Base-by-base conservation (phyloP, 2,113 vertebrate genomes). In the Pandion haliaetus region DNA sequence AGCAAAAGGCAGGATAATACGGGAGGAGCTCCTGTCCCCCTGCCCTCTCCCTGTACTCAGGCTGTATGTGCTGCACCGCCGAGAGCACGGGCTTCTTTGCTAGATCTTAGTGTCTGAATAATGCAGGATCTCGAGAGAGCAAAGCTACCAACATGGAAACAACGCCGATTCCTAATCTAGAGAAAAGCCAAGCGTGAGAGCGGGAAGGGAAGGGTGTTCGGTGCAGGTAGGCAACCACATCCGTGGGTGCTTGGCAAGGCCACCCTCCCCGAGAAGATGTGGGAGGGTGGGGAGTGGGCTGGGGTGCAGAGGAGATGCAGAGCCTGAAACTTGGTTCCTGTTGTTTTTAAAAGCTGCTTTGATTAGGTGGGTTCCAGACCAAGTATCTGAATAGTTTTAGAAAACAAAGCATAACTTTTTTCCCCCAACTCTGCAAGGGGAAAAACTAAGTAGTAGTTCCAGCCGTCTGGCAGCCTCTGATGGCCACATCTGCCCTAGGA, bases 141-240 rank as follows among this genome's bases (percentile, higher is more conserved):
- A 83, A 58, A 94, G 79, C 90, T 45, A 10, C 47, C 32, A 4
- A 13, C 26, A 1, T 19, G 67, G 88, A 31, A 61, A 50, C 63
- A 73, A 66, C 96, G 59, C 25, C 50, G 8, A 90, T 54, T 45
- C 67, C 47, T 70, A 24, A 23, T 9, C 15, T 17, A n/a, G 70
- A 82, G 78, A 12, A 12, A 34, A 93, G 24, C 38, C 61, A 5
- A 3, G 78, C 44, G 2, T 25, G 85, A 52, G 85, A 61, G 74
- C 4, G 10, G 66, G 54, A 25, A 80, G 72, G 73, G 72, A 45
- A 70, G 88, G 66, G 62, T 54, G 88, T 59, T 61, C 2, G 0
- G 36, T 42, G 85, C 92, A 86, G 95, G 95, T 92, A 70, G 82
- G 55, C 55, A 74, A 59, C 93, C 94, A 94, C 97, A 90, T 94